Evolutionary conservation across 1,140 invertebrate genomes (phyloP), one percentile per base, ranked within the genome.

Genomic region (Asbolus verrucosus): DNA sequence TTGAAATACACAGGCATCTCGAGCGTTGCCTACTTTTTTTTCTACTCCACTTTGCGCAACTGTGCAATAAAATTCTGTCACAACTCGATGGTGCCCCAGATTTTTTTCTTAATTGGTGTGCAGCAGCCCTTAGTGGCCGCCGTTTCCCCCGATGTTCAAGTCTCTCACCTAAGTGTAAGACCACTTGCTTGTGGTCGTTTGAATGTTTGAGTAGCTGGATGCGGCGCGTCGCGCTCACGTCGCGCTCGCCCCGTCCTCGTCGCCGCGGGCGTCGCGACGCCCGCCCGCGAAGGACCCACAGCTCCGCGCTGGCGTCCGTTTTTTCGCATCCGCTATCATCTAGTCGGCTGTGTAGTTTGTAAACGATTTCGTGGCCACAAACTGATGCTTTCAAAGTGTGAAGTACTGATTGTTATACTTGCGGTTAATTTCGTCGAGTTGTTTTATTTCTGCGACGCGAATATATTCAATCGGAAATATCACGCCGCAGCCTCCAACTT

Each of bases 141-240:
- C 59, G 9, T 9, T 27, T 9, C 11, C 21, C 21, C 31, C 59
- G 27, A 21, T 11, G 1, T 60, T 60, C 16, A 27, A 27, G 16
- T 16, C 21, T 33, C 59, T 62, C 30, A 62, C 59, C 59, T 62
- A 62, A 33, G 38, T 33, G 63, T 66, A 70, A 70, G 69, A 70
- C 69, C 69, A 70, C 69, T 70, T 70, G 69, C 69, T 70, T 70
- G 69, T 66, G 69, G 69, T 70, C 61, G 61, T 70, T 70, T 70
- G 69, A 70, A 70, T 70, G 69, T 70, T 70, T 70, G 69, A 70
- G 69, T 65, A 66, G 69, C 63, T 66, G 18, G n/a, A 27, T 27
- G 18, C 54, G 38, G 9, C 4, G 30, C 27, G 15, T 9, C 5
- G 13, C 24, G 41, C 33, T 50, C 46, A 14, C 67, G 19, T 36